These are phyloP conservation scores for Puffinus mauretanicus DNA, from an alignment of 2,113 vertebrate genomes.

Conservation along the genomic window DNA sequence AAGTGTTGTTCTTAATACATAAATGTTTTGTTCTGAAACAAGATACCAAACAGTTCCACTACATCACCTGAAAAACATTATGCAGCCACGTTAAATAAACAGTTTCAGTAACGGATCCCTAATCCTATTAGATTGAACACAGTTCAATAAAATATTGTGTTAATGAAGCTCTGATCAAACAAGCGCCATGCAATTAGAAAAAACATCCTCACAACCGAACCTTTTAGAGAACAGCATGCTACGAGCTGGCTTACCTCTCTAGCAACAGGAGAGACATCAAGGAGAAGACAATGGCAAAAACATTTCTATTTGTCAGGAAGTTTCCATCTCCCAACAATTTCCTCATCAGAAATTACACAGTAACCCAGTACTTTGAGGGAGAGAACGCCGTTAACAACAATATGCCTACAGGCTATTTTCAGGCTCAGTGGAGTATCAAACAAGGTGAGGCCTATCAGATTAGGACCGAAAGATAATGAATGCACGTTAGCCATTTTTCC, in stretches of 20 bases:
- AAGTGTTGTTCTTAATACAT: background rate
- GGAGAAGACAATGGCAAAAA: constrained; percentile 28
- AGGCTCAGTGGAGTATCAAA: constrained; percentile 75
- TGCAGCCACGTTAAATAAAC: background rate
- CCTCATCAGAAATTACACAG: constrained; percentile 75
- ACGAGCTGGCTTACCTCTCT: constrained; percentile 22
- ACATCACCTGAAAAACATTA: background rate
- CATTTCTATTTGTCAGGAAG: constrained; percentile 62
- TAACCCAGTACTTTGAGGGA: constrained; percentile 71
- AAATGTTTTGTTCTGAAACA: background rate
- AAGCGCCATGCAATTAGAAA: background rate
- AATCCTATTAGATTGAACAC: background rate
- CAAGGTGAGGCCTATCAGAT: constrained; percentile 64
- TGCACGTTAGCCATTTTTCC: constrained; percentile 44
- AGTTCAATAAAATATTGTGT: background rate
- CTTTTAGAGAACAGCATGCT: background rate
- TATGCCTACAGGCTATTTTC: constrained; percentile 67
- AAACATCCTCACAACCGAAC: background rate
- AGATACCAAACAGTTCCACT: too few species aligned
- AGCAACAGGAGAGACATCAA: constrained; percentile 43
- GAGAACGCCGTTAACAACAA: constrained; percentile 68
- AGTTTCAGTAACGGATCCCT: background rate
- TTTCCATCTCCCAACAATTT: constrained; percentile 68
- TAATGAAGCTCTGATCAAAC: background rate
- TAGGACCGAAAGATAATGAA: constrained; percentile 64